These are phyloP conservation scores for Papilio helenus DNA, from an alignment of 1,140 invertebrate species.

Conservation along the genomic window DNA sequence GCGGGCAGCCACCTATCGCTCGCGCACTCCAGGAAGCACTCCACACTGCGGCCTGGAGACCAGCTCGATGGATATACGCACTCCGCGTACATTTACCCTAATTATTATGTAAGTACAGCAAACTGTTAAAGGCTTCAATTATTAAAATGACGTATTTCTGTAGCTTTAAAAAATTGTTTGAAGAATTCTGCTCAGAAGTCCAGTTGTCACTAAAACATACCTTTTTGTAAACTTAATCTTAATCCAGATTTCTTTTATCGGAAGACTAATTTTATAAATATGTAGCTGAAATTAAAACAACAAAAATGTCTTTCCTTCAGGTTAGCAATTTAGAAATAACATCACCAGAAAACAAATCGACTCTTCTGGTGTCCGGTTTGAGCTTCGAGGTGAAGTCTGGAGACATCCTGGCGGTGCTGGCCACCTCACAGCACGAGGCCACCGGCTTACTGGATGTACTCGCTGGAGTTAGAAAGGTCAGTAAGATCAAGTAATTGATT, in stretches of 20 bases:
- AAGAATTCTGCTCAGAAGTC: neutral
- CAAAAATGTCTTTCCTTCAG: slow-evolving; percentile 50
- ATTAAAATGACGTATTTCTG: neutral
- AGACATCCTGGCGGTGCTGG: slow-evolving; percentile 94
- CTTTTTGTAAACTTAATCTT: no score
- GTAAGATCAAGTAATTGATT: neutral
- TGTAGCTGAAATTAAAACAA: no score
- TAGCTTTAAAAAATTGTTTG: neutral
- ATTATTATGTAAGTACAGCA: slow-evolving; percentile 83
- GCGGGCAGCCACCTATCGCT: slow-evolving; percentile 84
- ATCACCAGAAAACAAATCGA: slow-evolving; percentile 80
- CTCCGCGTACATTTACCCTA: slow-evolving; percentile 85
- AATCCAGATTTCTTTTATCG: no score
- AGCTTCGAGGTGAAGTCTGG: slow-evolving; percentile 91
- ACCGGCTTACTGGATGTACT: slow-evolving; percentile 92
- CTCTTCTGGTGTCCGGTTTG: slow-evolving; percentile 76
- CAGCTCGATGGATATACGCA: slow-evolving; percentile 82
- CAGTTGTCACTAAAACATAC: no score
- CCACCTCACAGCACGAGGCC: slow-evolving; percentile 91
- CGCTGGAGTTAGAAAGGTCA: slow-evolving; percentile 87
- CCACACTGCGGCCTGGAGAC: slow-evolving; percentile 79
- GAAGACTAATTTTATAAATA: no score
- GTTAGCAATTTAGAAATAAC: slow-evolving; percentile 84
- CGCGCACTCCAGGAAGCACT: slow-evolving; percentile 80
- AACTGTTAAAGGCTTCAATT: neutral